Conservation (phyloP, 2,113 vertebrate species). For the Pogona vitticeps region DNA sequence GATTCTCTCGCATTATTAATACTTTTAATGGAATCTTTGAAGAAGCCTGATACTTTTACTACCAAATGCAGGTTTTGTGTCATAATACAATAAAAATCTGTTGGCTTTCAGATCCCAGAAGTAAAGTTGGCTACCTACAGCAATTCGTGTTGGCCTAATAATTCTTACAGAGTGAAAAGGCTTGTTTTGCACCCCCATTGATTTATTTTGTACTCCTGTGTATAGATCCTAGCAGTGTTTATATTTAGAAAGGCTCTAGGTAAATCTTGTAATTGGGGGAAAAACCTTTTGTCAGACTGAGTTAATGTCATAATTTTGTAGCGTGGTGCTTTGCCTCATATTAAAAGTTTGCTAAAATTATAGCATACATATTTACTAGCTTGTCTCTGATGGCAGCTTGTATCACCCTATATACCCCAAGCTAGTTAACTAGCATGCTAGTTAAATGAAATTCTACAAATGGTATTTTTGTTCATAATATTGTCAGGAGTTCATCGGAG, state of each 20-base stretch:
- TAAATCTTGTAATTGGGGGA: neutral
- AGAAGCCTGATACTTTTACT: neutral
- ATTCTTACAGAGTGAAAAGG: neutral
- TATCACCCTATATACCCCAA: neutral
- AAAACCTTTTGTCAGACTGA: neutral
- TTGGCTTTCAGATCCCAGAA: neutral
- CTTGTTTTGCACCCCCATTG: neutral
- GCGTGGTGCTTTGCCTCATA: neutral
- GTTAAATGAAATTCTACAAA: neutral
- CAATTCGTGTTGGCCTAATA: neutral
- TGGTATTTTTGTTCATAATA: too few relatives aligned
- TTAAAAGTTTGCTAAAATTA: conserved; percentile 3
- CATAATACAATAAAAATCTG: neutral
- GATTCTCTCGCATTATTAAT: too few relatives aligned
- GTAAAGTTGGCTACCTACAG: neutral
- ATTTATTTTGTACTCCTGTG: neutral
- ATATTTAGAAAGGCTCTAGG: neutral
- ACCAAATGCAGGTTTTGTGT: neutral
- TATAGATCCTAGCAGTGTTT: neutral
- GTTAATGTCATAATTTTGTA: neutral
- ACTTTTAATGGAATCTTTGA: neutral
- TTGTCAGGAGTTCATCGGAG: neutral
- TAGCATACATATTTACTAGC: neutral
- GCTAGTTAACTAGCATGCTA: neutral
- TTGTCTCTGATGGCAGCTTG: neutral